Evolutionary conservation across 2,797 vertebrate species (phyloP).

Genomic region (Neosilurus hyrtlii): DNA sequence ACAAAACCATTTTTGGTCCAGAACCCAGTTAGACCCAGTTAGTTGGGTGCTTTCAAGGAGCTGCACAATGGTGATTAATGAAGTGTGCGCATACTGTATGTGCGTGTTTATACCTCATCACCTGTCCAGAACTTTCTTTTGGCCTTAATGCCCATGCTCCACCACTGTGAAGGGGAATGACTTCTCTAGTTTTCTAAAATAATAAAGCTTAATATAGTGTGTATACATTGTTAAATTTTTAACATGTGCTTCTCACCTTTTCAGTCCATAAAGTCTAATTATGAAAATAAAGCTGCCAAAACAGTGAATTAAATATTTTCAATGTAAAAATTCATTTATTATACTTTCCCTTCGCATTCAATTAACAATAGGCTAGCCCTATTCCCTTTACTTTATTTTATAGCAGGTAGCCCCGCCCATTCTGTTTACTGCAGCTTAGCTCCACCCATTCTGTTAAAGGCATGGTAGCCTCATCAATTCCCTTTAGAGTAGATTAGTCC

Average conservation of each 20-base stretch:
- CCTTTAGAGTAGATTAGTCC: neutral
- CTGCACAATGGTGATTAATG: neutral
- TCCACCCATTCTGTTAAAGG: neutral
- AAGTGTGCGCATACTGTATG: neutral
- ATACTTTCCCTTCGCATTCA: neutral
- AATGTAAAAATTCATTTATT: neutral
- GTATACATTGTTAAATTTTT: neutral
- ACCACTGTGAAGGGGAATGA: constrained; percentile 24
- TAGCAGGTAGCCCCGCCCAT: neutral
- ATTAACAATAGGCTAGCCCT: neutral
- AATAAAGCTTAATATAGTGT: constrained; percentile 1
- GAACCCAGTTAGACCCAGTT: constrained; percentile 47
- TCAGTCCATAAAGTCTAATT: neutral
- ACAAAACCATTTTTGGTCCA: neutral
- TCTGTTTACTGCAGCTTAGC: neutral
- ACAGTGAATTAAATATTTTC: neutral
- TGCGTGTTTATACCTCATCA: constrained; percentile 72
- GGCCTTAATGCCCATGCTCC: constrained; percentile 17
- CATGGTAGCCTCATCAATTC: neutral
- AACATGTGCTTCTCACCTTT: neutral
- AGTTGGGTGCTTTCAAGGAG: constrained; percentile 42
- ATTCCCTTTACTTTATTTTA: neutral
- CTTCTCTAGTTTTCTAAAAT: neutral
- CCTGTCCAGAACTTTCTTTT: constrained; percentile 53
- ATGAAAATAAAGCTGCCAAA: neutral